Evolutionary conservation across 2,113 vertebrate species (phyloP).

Genomic region (rat (Rattus norvegicus)): DNA sequence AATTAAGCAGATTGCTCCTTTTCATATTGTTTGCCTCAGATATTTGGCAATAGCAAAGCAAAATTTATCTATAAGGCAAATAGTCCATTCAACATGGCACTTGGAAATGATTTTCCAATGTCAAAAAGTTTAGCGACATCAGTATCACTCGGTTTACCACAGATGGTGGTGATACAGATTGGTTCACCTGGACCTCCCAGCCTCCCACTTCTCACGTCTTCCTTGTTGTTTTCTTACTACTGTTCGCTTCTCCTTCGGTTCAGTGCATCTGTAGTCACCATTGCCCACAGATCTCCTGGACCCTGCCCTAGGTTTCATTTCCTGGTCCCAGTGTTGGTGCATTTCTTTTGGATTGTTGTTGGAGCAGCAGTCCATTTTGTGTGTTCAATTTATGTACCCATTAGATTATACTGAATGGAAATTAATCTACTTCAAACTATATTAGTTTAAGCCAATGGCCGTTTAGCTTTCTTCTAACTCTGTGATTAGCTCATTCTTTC

Average conservation of each 20-base stretch:
- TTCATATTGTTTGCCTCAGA: background rate
- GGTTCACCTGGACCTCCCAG: background rate
- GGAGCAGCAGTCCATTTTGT: background rate
- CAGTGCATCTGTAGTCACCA: background rate
- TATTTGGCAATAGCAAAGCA: background rate
- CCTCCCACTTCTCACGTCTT: background rate
- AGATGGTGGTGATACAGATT: background rate
- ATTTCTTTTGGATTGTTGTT: background rate
- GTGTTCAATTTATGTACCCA: background rate
- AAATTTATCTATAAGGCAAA: background rate
- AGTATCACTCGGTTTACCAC: background rate
- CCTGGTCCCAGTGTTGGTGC: background rate
- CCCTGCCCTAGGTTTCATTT: background rate
- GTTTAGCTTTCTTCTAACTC: background rate
- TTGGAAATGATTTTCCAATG: background rate
- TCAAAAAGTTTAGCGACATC: background rate
- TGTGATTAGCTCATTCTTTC: background rate
- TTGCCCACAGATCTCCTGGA: background rate
- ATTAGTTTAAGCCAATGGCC: background rate
- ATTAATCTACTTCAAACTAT: background rate
- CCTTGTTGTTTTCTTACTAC: background rate
- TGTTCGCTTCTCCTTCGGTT: background rate
- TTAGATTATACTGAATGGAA: background rate
- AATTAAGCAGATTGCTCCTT: background rate
- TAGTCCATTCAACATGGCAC: background rate